Evolutionary conservation across 2,113 vertebrate species (phyloP).

Genomic region (Telmatochromis sp.): DNA sequence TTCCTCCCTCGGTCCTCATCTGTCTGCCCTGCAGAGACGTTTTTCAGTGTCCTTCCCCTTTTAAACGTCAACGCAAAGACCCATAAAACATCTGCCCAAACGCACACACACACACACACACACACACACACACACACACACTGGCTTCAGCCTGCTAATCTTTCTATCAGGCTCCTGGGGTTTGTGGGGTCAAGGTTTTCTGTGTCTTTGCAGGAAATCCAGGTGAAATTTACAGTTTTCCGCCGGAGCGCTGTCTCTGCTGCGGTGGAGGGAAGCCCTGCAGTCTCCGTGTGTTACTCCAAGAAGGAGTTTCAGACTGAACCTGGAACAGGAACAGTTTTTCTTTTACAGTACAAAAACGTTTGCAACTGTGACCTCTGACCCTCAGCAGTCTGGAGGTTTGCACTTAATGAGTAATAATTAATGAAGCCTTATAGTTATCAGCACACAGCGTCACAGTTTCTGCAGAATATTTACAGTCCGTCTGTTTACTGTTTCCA

Average conservation of each 20-base stretch:
- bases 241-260: background rate
- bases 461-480: background rate
- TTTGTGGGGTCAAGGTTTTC: constrained; percentile 14
- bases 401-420: background rate
- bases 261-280: background rate
- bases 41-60: constrained; percentile 16
- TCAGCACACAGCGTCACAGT: background rate
- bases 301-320: background rate
- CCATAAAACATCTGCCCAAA: constrained; percentile 19
- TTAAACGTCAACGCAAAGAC: constrained; percentile 9
- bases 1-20: constrained; percentile 18
- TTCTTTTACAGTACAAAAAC: background rate
- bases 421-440: background rate
- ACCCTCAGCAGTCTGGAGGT: background rate
- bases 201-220: constrained; percentile 12
- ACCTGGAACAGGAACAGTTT: background rate
- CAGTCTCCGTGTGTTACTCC: background rate
- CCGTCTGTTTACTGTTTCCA: background rate
- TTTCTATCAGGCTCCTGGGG: constrained; percentile 14
- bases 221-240: constrained; percentile 20
- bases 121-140: background rate
- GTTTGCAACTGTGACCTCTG: background rate
- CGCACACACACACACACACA: background rate
- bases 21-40: constrained; percentile 1
- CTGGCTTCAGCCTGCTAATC: background rate